Evolutionary conservation across 1,140 invertebrate genomes (phyloP), one percentile per base, ranked within the genome.

Genomic region (Dufourea novaeangliae): DNA sequence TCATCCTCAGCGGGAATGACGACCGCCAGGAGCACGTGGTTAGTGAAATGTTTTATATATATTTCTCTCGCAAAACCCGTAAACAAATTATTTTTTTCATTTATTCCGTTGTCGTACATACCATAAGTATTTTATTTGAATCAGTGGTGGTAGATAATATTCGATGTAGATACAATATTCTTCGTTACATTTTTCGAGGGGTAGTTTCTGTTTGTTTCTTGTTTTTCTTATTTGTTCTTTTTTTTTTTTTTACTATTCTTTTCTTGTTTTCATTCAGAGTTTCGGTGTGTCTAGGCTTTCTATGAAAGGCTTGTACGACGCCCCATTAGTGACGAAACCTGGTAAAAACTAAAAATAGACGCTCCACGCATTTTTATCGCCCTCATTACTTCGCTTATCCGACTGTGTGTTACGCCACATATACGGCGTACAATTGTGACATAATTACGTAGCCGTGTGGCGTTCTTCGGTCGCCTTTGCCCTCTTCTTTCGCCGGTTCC

Each of bases 21-120:
- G 87, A 64, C 84, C 84, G 78, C 74, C 84, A 87, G 80, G 74
- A 88, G 80, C 89, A 91, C 90, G 89, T 92, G 91, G 91, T 92
- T 86, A 88, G 90, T 91, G 39, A 5, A 78, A 32, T 64, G 70
- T 61, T 73, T 44, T 46, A 4, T 25, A 11, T 27, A 8, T 44
- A 12, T 34, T 27, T 3, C 0, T n/a, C 25, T 6, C 22, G 25
- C 1, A 14, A 14, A 46, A 39, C 6, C 27, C n/a, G 7, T 6
- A 6, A 25, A 14, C 2, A 37, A 34, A 61, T 20, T 3, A 22
- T 20, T 27, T 20, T 20, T 20, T n/a, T 14, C 10, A 14, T 14
- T 50, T n/a, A 4, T 17, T 50, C 17, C 20, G 20, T 50, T 2
- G 17, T 14, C 12, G 14, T 50, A 11, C 39, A 10, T 1, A 41